Evolutionary conservation across 2,113 vertebrate genomes (phyloP).

Genomic region (Abramis brama): DNA sequence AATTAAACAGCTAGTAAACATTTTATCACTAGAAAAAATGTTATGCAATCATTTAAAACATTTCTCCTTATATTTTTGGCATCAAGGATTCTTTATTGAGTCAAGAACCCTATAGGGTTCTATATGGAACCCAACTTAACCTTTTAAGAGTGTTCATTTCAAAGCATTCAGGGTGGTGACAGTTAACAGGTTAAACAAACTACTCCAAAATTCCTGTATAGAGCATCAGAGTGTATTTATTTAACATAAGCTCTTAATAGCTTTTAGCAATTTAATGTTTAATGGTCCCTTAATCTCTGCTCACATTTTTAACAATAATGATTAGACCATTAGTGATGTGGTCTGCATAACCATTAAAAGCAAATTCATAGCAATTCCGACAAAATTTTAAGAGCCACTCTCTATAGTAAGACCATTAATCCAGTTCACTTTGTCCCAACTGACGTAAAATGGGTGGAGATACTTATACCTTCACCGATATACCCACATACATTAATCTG

Average conservation of each 20-base stretch:
- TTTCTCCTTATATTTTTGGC: too few relatives aligned
- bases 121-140: too few relatives aligned
- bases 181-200: too few relatives aligned
- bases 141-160: too few relatives aligned
- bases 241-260: slow-evolving; percentile 72
- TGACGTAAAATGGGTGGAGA: slow-evolving; percentile 2
- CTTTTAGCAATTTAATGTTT: slow-evolving; percentile 74
- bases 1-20: too few relatives aligned
- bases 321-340: slow-evolving; percentile 64
- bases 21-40: too few relatives aligned
- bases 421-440: slow-evolving; percentile 61
- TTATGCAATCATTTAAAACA: too few relatives aligned
- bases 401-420: slow-evolving; percentile 61
- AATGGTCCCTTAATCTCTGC: slow-evolving; percentile 73
- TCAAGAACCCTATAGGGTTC: too few relatives aligned
- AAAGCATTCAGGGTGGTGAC: too few relatives aligned
- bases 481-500: background rate
- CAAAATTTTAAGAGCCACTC: slow-evolving; percentile 51
- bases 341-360: slow-evolving; percentile 65
- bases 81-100: too few relatives aligned
- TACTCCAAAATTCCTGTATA: too few relatives aligned
- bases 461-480: background rate
- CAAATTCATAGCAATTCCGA: slow-evolving; percentile 67
- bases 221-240: too few relatives aligned
- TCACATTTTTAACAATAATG: slow-evolving; percentile 70